Percentiles rank a stretch among this genome's conserved stretches.
Evolutionary conservation across 2,888 invertebrate species (phyloP).

Genomic region (Hydropsyche betteni): DNA sequence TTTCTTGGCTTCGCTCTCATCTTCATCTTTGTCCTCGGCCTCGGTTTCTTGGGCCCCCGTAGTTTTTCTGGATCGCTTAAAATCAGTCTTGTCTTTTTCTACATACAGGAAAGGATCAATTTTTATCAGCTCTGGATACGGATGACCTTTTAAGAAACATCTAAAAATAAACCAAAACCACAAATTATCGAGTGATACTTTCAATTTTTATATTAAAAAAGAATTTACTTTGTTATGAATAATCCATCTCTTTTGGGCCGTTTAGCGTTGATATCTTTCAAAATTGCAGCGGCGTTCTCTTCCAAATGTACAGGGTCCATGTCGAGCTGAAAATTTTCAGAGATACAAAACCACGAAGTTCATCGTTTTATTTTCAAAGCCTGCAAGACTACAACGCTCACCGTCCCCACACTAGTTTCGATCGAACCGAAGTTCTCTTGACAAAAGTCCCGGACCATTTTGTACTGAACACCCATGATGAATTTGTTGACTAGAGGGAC

Average conservation of each 20-base stretch:
- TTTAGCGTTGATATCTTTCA: slow-evolving; percentile 71
- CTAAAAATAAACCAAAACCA: slow-evolving; percentile 58
- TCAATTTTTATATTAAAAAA: slow-evolving; percentile 32
- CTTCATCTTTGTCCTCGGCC: slow-evolving; percentile 54
- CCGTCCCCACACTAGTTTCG: slow-evolving; percentile 75
- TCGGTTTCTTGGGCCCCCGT: slow-evolving; percentile 55
- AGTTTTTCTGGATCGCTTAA: neutral
- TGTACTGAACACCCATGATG: slow-evolving; percentile 74
- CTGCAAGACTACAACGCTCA: slow-evolving; percentile 54
- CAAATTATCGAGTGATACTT: too few species aligned
- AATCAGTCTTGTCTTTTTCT: slow-evolving; percentile 51
- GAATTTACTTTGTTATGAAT: slow-evolving; percentile 73
- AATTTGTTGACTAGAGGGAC: slow-evolving; percentile 70
- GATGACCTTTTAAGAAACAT: slow-evolving; percentile 70
- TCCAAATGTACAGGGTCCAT: slow-evolving; percentile 78
- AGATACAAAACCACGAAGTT: slow-evolving; percentile 1
- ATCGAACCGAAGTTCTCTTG: slow-evolving; percentile 78
- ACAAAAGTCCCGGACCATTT: slow-evolving; percentile 71
- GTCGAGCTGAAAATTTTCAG: slow-evolving; percentile 67
- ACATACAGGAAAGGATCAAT: slow-evolving; percentile 71
- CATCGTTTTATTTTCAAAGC: neutral
- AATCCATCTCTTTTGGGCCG: slow-evolving; percentile 74
- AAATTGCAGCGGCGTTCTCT: slow-evolving; percentile 73
- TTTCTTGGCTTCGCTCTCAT: slow-evolving; percentile 64
- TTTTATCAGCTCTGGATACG: slow-evolving; percentile 73